These are phyloP conservation scores for Galemys pyrenaicus DNA, from an alignment of 2,113 vertebrate genomes.

Conservation along the genomic window DNA sequence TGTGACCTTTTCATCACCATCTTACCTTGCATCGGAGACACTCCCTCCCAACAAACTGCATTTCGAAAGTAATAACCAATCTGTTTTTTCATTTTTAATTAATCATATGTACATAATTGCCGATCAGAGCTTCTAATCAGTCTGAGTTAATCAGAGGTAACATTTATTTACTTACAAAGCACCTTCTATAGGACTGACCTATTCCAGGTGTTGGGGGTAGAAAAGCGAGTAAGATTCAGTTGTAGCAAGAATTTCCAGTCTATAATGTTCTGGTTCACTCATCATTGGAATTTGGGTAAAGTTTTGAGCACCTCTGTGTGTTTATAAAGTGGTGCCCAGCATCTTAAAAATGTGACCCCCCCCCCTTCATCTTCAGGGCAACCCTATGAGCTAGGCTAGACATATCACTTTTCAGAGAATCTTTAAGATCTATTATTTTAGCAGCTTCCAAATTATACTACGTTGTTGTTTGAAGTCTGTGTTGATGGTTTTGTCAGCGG, in stretches of 20 bases:
- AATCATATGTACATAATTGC: conserved; percentile 45
- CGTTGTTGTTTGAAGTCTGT: not conserved
- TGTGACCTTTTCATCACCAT: not conserved
- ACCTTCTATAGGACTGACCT: not conserved
- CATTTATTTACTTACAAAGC: conserved; percentile 52
- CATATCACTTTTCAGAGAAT: not conserved
- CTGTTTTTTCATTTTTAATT: conserved; percentile 46
- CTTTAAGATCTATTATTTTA: not conserved
- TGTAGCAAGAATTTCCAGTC: not conserved
- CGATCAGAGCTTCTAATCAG: conserved; percentile 58
- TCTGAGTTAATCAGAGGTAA: conserved; percentile 57
- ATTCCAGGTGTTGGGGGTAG: not conserved
- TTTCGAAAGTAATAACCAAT: conserved; percentile 24
- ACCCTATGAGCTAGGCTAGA: not conserved
- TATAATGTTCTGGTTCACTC: not conserved
- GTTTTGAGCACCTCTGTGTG: not conserved
- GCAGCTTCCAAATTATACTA: not conserved
- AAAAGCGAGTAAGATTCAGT: not conserved
- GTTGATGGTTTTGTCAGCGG: not conserved
- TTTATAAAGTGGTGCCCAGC: not conserved
- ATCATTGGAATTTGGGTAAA: not conserved
- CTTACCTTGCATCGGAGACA: not conserved
- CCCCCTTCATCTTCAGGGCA: not conserved
- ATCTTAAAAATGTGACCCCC: rapidly evolving
- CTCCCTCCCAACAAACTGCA: not conserved